Evolutionary conservation across 2,797 vertebrate species (phyloP).

Genomic region (Phataginus tetradactyla): DNA sequence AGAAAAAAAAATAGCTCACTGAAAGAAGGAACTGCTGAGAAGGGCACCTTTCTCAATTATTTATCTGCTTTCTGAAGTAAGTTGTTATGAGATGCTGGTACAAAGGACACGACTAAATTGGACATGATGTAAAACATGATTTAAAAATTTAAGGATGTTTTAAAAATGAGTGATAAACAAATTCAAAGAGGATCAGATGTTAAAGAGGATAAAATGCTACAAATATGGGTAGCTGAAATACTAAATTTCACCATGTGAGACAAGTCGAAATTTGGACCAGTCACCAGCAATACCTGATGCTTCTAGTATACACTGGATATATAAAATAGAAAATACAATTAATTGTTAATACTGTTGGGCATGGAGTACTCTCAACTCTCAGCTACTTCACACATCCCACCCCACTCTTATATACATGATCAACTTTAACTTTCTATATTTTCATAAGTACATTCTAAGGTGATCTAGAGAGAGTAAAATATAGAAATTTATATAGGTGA

Average conservation of each 20-base stretch:
- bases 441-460: neutral
- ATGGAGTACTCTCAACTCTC: neutral
- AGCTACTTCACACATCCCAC: neutral
- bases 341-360: neutral
- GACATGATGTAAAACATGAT: neutral
- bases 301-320: neutral
- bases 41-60: conserved; percentile 32
- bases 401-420: neutral
- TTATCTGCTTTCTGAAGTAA: conserved; percentile 18
- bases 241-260: neutral
- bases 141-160: neutral
- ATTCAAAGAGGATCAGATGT: neutral
- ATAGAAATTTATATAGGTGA: neutral
- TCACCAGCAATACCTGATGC: neutral
- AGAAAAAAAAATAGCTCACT: neutral
- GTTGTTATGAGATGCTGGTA: neutral
- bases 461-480: neutral
- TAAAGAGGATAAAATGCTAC: neutral
- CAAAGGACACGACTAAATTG: neutral
- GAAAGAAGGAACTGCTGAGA: neutral
- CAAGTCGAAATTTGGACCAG: neutral
- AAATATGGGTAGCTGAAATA: neutral
- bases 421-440: neutral
- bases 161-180: neutral
- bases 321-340: neutral